Percentiles rank a stretch among this genome's conserved stretches.
Conservation (phyloP, 2,888 invertebrate genomes). For the Blera fallax region DNA sequence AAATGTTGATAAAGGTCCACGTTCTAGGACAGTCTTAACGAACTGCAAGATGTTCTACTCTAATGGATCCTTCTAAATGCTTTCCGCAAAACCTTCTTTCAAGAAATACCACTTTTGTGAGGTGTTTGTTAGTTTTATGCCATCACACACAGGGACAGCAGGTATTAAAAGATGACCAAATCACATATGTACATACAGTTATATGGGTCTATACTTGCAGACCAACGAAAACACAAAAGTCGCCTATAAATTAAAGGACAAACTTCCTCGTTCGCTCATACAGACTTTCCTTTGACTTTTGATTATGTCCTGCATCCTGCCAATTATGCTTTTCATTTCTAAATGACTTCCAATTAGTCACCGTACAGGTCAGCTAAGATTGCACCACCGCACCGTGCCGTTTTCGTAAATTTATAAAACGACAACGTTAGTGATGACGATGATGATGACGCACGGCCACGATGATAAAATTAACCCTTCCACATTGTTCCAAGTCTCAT, state of each 20-base stretch:
- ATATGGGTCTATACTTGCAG: neutral
- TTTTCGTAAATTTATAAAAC: conserved; percentile 8
- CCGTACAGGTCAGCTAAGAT: conserved; percentile 42
- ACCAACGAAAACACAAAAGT: neutral
- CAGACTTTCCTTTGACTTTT: conserved; percentile 18
- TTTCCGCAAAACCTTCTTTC: no score
- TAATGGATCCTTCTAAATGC: no score
- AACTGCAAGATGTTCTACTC: no score
- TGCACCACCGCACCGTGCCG: conserved; percentile 2
- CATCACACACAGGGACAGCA: no score
- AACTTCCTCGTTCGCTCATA: neutral
- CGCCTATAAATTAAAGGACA: neutral
- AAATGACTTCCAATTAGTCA: conserved; percentile 64
- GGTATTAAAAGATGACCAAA: no score
- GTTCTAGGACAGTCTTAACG: no score
- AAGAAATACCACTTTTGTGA: no score
- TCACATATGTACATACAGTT: no score
- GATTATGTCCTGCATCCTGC: conserved; percentile 16
- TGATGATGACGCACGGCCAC: conserved; percentile 27
- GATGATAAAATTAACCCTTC: conserved; percentile 71
- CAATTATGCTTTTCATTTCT: conserved; percentile 49
- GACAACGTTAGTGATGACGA: conserved; percentile 9
- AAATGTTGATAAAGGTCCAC: no score
- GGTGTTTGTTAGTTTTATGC: no score
- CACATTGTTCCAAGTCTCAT: conserved; percentile 68